Evolutionary conservation across 2,888 invertebrate genomes (phyloP).

Genomic region (Sepioteuthis lessoniana): DNA sequence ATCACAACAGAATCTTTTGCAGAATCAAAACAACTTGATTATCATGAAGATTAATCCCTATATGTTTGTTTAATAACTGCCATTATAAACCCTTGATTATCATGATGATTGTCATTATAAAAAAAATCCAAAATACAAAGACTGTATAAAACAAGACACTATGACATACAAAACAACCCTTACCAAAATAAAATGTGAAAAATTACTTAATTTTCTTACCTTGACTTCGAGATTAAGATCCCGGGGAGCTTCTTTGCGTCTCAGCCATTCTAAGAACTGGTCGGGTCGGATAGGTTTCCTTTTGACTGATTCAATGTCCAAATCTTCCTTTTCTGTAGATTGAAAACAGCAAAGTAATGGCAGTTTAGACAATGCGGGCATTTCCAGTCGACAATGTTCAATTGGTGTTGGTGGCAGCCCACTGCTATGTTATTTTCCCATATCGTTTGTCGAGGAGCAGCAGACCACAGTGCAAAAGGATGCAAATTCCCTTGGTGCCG

Average conservation of each 20-base stretch:
- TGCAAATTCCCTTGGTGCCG: neutral
- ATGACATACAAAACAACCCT: neutral
- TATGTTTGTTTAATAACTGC: no score
- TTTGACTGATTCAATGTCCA: constrained; percentile 35
- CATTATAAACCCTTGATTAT: no score
- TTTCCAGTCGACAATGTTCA: constrained; percentile 34
- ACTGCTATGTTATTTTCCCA: neutral
- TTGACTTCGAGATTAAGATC: constrained; percentile 42
- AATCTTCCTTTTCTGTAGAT: constrained; percentile 39
- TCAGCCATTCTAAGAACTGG: constrained; percentile 41
- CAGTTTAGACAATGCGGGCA: constrained; percentile 44
- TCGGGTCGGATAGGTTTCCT: constrained; percentile 42
- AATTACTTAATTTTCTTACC: neutral
- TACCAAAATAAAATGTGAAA: neutral
- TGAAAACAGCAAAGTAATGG: constrained; percentile 44
- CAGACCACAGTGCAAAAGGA: constrained; percentile 37
- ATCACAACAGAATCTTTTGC: no score
- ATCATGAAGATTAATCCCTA: no score
- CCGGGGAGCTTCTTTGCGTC: constrained; percentile 36
- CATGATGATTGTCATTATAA: no score
- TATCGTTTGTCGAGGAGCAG: neutral
- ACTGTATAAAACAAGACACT: no score
- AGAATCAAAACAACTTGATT: no score
- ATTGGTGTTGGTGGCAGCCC: constrained; percentile 36
- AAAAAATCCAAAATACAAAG: no score